Conservation (phyloP, 1,140 invertebrate species). For the Papilio polyxenes region DNA sequence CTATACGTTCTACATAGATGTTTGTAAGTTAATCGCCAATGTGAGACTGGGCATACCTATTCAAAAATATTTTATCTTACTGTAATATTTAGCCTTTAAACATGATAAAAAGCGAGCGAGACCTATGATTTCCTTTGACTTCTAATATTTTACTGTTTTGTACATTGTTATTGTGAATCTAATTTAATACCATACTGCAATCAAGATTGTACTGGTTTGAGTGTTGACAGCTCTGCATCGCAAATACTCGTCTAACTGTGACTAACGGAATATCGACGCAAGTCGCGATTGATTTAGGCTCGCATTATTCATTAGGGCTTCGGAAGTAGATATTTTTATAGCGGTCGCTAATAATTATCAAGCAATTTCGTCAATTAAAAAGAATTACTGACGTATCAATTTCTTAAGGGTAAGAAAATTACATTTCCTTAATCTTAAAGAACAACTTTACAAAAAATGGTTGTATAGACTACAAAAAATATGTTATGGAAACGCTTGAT, state of each 20-base stretch:
- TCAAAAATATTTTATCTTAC: too few species aligned
- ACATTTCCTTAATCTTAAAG: not conserved
- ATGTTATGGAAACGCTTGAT: not conserved
- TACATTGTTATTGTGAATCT: not conserved
- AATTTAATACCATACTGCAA: constrained; percentile 1
- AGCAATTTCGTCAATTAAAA: not conserved
- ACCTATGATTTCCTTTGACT: not conserved
- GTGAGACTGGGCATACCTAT: too few species aligned
- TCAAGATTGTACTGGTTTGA: not conserved
- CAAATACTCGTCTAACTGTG: constrained; percentile 13
- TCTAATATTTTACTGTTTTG: not conserved
- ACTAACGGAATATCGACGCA: constrained; percentile 6
- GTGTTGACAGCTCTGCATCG: constrained; percentile 7
- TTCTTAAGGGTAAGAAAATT: not conserved
- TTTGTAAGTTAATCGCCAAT: too few species aligned
- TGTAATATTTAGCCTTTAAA: too few species aligned
- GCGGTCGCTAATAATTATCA: not conserved
- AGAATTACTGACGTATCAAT: not conserved
- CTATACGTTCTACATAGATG: too few species aligned
- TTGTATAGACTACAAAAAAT: constrained; percentile 8
- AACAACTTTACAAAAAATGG: not conserved
- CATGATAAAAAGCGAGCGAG: too few species aligned
- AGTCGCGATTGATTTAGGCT: not conserved
- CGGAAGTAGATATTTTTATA: not conserved
- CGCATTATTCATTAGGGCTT: not conserved